phyloP scores from a whole-genome alignment of 2,888 invertebrate species.

The Tuberolachnus salignus region DNA sequence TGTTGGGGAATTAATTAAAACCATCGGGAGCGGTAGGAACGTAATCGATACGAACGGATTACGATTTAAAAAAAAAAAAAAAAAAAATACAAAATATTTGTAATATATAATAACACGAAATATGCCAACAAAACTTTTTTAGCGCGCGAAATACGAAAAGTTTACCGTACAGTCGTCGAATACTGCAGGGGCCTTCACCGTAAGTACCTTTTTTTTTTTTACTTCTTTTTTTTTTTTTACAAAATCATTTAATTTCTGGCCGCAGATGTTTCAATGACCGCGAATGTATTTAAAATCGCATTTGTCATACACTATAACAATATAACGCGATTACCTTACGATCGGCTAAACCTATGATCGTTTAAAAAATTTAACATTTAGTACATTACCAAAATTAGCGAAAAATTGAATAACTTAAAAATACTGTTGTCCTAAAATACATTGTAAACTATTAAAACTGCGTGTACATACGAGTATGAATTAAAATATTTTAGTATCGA shows the following conservation, averaged over 20 bases:
- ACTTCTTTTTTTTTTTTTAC: not conserved
- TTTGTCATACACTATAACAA: not conserved
- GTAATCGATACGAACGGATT: not conserved
- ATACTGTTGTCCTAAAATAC: too few relatives aligned
- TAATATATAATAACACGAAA: not conserved
- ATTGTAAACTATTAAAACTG: too few relatives aligned
- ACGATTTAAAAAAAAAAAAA: not conserved
- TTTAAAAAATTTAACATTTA: too few relatives aligned
- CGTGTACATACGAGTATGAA: too few relatives aligned
- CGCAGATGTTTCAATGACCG: too few relatives aligned
- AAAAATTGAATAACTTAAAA: too few relatives aligned
- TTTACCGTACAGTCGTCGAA: not conserved
- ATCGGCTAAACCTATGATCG: too few relatives aligned
- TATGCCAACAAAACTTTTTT: not conserved
- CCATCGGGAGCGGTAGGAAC: not conserved
- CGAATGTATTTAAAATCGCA: not conserved
- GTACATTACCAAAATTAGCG: too few relatives aligned
- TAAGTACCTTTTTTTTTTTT: not conserved
- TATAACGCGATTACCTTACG: too few relatives aligned
- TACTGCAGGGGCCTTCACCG: not conserved
- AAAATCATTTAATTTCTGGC: not conserved
- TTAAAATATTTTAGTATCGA: too few relatives aligned
- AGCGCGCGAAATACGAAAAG: not conserved
- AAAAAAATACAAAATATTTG: not conserved
- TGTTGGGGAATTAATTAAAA: not conserved